phyloP scores from a whole-genome alignment of 2,113 vertebrate species.

The Rhinoderma darwinii region DNA sequence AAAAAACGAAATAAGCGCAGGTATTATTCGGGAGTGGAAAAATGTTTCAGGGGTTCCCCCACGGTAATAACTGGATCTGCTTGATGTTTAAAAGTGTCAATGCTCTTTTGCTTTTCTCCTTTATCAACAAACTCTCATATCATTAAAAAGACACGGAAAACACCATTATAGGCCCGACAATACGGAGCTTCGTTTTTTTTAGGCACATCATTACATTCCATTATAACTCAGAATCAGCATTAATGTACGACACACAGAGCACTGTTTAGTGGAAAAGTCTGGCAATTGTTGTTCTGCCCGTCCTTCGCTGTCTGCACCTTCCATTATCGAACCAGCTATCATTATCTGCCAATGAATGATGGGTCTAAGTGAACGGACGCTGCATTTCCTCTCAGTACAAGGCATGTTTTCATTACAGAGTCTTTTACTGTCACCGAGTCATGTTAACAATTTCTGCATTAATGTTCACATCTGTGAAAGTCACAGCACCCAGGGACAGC shows the following conservation, averaged over 20 bases:
- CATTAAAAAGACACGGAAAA: not conserved
- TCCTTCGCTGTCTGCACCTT: slow-evolving; percentile 1
- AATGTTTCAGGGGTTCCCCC: no score
- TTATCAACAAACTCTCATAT: not conserved
- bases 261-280: not conserved
- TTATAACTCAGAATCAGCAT: not conserved
- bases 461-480: slow-evolving; percentile 42
- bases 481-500: slow-evolving; percentile 25
- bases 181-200: not conserved
- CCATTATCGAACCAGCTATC: slow-evolving; percentile 29
- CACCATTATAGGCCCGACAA: not conserved
- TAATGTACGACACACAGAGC: not conserved
- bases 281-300: not conserved
- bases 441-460: slow-evolving; percentile 49
- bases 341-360: slow-evolving; percentile 49
- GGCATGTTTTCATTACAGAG: slow-evolving; percentile 35
- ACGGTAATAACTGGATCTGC: not conserved
- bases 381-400: slow-evolving; percentile 18
- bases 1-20: no score
- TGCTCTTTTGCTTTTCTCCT: not conserved
- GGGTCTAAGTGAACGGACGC: slow-evolving; percentile 39
- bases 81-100: not conserved
- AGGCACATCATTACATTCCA: not conserved
- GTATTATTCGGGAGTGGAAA: no score
- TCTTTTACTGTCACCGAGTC: slow-evolving; percentile 39